Base-by-base conservation (phyloP, 2,797 vertebrate genomes). In the Tenualosa ilisha region DNA sequence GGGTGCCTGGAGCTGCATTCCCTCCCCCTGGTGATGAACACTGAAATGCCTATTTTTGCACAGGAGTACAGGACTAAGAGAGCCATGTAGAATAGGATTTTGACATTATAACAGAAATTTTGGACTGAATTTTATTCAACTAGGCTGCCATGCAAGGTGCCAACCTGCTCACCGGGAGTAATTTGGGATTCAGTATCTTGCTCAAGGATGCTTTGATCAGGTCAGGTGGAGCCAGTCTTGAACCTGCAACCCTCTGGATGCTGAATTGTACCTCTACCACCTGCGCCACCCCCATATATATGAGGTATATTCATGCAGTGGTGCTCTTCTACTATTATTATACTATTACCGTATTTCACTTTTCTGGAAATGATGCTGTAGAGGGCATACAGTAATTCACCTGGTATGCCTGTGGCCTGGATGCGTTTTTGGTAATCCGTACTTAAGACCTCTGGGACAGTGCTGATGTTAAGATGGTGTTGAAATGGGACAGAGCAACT, bases 391-490 rank as follows among this genome's bases (percentile, higher is more conserved):
- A 31, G 31, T 31, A 31, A 40, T 75, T 15, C 72, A 79, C 72
- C 72, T 79, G 37, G 37, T 43, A 37, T 46, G 37, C 72, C n/a
- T 12, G 50, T 79, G 84, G 85, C 82, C 84, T 75, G 63, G 51
- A 86, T 86, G 26, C 56, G 81, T 84, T 86, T 85, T 87, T 81
- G 59, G 49, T 24, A 86, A 83, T 82, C 72, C 17, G 72, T 79
- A 7, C 37, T 79, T 46, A 46, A 79, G 13, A 79, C 37, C 72
- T 79, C 72, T 37, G 68, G 31, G 68, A 75, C 31, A 40, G 37
- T 31, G 31, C 31, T 20, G 72, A 46, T 43, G 72, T 43, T 37
- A 20, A 13, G 72, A 22, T 1, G 40, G 13, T 46, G 40, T 46
- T 43, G 40, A 79, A 43, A 17, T 2, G 37, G 6, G 40, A 79